A percentile compares a stretch with the other conserved stretches of the same genome.
Conservation (phyloP, 2,888 invertebrate species). For the Amorpha juglandis region DNA sequence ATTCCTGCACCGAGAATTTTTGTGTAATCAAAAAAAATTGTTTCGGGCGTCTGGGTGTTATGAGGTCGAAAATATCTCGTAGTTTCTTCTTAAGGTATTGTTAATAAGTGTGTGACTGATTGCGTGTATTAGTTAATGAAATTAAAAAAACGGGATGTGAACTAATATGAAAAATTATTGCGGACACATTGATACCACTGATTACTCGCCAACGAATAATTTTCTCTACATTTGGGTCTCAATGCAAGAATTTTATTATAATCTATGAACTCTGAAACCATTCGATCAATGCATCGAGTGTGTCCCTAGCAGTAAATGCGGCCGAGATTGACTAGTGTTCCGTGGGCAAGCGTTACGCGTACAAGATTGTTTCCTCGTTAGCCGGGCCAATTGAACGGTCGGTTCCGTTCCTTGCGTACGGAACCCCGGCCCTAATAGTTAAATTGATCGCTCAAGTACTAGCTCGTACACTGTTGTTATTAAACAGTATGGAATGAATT, state of each 20-base stretch:
- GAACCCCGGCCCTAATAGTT: constrained; percentile 67
- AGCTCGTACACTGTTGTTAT: constrained; percentile 36
- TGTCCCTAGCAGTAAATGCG: constrained; percentile 30
- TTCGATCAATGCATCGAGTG: not conserved
- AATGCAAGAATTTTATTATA: not conserved
- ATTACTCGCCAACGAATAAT: too few relatives aligned
- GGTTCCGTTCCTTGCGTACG: constrained; percentile 76
- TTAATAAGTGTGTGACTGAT: too few relatives aligned
- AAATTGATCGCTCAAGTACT: constrained; percentile 66
- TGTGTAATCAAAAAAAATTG: too few relatives aligned
- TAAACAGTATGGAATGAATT: not conserved
- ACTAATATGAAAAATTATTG: too few relatives aligned
- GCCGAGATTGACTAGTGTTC: constrained; percentile 78
- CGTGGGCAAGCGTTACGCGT: constrained; percentile 79
- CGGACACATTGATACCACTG: too few relatives aligned
- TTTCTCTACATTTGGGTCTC: too few relatives aligned
- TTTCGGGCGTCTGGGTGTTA: too few relatives aligned
- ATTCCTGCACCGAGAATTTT: too few relatives aligned
- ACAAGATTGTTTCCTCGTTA: constrained; percentile 85
- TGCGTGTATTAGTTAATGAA: too few relatives aligned
- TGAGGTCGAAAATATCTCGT: too few relatives aligned
- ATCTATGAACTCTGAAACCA: not conserved
- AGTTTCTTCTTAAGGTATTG: too few relatives aligned
- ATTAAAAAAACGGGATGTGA: too few relatives aligned
- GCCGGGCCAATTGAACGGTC: constrained; percentile 70